A percentile compares a stretch with the other conserved stretches of the same genome.
Conservation (phyloP, 2,797 vertebrate genomes). For the Echeneis naucrates region DNA sequence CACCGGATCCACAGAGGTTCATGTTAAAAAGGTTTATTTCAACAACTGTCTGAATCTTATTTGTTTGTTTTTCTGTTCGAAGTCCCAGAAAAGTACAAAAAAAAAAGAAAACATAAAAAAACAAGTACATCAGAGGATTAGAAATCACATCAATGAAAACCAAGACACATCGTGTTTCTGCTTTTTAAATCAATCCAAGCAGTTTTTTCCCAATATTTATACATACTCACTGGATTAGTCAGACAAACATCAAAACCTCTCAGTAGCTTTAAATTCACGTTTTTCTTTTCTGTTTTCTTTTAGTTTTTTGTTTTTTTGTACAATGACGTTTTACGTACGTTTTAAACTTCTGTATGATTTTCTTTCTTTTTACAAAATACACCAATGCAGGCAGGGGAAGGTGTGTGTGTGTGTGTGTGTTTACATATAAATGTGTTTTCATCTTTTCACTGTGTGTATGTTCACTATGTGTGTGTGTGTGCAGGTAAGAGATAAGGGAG, state of each 20-base stretch:
- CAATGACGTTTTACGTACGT: slow-evolving; percentile 79
- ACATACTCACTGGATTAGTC: slow-evolving; percentile 90
- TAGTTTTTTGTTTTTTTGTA: slow-evolving; percentile 72
- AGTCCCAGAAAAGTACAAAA: slow-evolving; percentile 98
- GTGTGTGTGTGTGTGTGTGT: slow-evolving; percentile 52
- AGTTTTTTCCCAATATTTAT: slow-evolving; percentile 85
- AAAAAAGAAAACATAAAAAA: slow-evolving; percentile 86
- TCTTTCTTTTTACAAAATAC: slow-evolving; percentile 92
- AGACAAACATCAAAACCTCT: slow-evolving; percentile 88
- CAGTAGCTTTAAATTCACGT: slow-evolving; percentile 77
- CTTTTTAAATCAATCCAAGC: slow-evolving; percentile 84
- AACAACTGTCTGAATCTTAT: slow-evolving; percentile 88
- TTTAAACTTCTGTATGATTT: slow-evolving; percentile 85
- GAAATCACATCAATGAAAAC: slow-evolving; percentile 94
- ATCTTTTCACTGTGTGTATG: slow-evolving; percentile 52
- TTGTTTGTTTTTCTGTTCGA: slow-evolving; percentile 81
- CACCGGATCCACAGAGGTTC: slow-evolving; percentile 70
- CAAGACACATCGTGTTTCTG: slow-evolving; percentile 87
- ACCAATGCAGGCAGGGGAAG: slow-evolving; percentile 93
- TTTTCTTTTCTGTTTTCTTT: no score
- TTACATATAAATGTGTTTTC: slow-evolving; percentile 38
- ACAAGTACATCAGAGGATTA: slow-evolving; percentile 91
- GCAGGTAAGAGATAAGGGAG: slow-evolving; percentile 58
- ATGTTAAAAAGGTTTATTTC: slow-evolving; percentile 97
- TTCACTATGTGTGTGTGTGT: slow-evolving; percentile 41